Base-by-base conservation (phyloP, 1,140 invertebrate genomes). In the Meloidogyne floridensis region DNA sequence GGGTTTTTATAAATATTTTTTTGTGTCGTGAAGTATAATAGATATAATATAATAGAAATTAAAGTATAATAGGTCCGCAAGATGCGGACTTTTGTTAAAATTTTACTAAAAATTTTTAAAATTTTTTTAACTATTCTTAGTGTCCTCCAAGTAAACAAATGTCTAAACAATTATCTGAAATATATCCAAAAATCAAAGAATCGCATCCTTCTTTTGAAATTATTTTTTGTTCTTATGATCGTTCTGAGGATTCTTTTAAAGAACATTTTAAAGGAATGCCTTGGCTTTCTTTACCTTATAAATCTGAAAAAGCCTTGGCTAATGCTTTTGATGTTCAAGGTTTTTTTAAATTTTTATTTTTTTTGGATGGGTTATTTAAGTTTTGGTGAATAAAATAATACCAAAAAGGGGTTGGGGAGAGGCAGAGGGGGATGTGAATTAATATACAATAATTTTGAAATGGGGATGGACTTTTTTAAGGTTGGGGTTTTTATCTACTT, bases 221-320 rank as follows among this genome's bases (percentile, higher is more conserved):
- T 43, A 73, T 84, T 20, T 84, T 84, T 74, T 84, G 83, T 56
- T 84, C 83, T 15, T 78, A 85, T 42, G 83, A 84, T 81, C 69
- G 83, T 4, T 72, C 56, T 13, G 75, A 84, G 53, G 82, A 84
- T 51, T 84, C 83, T 5, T 84, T 84, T 72, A 56, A 78, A 72
- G 83, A 84, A 73, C 75, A 85, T 54, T 84, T 85, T 72, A 51
- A 43, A 10, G 59, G 51, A 47, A 84, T 84, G 83, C 83, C 83
- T 20, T 84, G 83, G 83, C 65, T 84, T 3, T 51, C 83, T 10
- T 78, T 84, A 53, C 76, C 83, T 42, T 84, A 56, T 54, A 76
- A 80, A 13, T 11, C 47, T 47, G 83, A 77, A 53, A 84, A 80
- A 75, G 18, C 54, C 32, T 71, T 83, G 11, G 74, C 81, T 42